Base-by-base conservation (phyloP, 1,140 invertebrate genomes). In the Eumeta japonica region DNA sequence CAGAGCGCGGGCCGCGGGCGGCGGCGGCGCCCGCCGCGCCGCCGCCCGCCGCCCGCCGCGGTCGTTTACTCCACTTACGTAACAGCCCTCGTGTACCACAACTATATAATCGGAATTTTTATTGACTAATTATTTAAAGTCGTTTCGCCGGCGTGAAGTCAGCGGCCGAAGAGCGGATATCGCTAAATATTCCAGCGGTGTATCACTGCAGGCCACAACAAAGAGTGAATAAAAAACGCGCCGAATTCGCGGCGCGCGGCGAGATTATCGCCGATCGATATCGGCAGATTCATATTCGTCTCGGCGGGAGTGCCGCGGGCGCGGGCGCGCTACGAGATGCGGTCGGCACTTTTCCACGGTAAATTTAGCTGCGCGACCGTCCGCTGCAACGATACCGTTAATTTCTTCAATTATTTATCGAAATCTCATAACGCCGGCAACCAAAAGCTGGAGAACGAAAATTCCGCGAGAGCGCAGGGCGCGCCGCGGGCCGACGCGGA, bases 41-140 rank as follows among this genome's bases (percentile, higher is more conserved):
- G 16, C 13, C 18, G 34, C 60, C 57, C 53, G 46, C 42, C 47
- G 52, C 17, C 47, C 40, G 55, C 68, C 64, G 61, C 58, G 68
- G 66, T 73, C 68, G 48, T 73, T 71, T 70, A 73, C 66, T 67
- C 66, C 64, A 68, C 61, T 73, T 73, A 70, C 68, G 68, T 59
- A 73, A 73, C 63, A 55, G 58, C 55, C 5, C 5, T 33, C 64
- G 62, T 66, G 62, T 64, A 68, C 60, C 58, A 44, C 35, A 35
- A 20, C 20, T 55, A 60, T 68, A 68, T 70, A 73, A 71, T 71
- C 62, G 66, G 68, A 73, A 73, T 71, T 71, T 73, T 71, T 73
- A 73, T 73, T 62, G 66, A 65, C 66, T 71, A 73, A 71, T 70
- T 71, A 71, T 74, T 68, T 58, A 56, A 50, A 11, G 47, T 68